phyloP scores from a whole-genome alignment of 2,888 invertebrate genomes.

The Drosophila siamana region DNA sequence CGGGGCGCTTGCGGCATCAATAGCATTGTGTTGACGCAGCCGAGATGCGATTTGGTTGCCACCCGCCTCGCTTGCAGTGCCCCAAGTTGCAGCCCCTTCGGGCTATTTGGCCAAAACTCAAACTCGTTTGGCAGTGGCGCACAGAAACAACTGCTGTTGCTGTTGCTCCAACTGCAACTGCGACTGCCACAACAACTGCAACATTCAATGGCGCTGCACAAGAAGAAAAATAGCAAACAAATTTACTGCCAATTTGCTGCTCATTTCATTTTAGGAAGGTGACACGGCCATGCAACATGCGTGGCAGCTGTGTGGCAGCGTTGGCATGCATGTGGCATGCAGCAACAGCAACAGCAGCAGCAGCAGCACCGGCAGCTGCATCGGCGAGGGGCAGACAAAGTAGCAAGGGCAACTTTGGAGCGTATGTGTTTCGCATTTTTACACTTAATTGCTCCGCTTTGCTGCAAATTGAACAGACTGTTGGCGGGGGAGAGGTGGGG shows the following conservation, averaged over 20 bases:
- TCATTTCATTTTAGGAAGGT: constrained; percentile 82
- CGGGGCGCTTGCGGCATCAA: constrained; percentile 5
- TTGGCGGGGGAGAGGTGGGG: neutral
- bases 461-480: constrained; percentile 75
- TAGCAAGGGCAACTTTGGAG: constrained; percentile 55
- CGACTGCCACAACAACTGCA: constrained; percentile 11
- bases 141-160: constrained; percentile 33
- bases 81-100: constrained; percentile 11
- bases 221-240: constrained; percentile 79
- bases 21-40: constrained; percentile 19
- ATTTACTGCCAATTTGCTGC: constrained; percentile 80
- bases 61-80: constrained; percentile 18
- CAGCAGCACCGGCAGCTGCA: too few relatives aligned
- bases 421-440: constrained; percentile 82
- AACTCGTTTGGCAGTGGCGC: constrained; percentile 70
- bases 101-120: constrained; percentile 70
- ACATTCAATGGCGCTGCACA: constrained; percentile 44
- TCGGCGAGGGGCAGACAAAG: neutral
- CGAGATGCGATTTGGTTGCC: constrained; percentile 45
- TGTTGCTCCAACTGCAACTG: constrained; percentile 21
- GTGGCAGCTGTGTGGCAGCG: constrained; percentile 55
- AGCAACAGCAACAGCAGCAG: neutral
- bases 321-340: constrained; percentile 11
- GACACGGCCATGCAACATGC: constrained; percentile 75
- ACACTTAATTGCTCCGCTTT: constrained; percentile 79